Percentiles rank a stretch among this genome's conserved stretches.
Evolutionary conservation across 1,140 invertebrate species (phyloP).

Genomic region (Monochamus saltuarius): DNA sequence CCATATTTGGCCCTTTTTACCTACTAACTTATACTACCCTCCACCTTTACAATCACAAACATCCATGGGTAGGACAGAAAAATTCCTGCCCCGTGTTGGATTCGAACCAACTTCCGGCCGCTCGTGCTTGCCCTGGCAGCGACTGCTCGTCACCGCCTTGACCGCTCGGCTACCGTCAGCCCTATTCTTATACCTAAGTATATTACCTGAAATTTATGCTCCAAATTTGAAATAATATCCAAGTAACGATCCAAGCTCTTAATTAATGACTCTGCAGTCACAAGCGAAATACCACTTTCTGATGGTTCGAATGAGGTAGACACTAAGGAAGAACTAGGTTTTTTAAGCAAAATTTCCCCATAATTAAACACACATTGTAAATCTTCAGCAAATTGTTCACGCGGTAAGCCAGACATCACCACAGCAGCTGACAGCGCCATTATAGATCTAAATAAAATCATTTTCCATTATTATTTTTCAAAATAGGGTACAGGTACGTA

Average conservation of each 20-base stretch:
- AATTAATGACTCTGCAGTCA: background rate
- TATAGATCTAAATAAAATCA: background rate
- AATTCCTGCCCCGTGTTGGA: too few species aligned
- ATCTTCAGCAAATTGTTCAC: slow-evolving; percentile 5
- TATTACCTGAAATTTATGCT: background rate
- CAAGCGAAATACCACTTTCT: background rate
- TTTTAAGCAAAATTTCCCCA: background rate
- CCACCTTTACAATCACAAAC: too few species aligned
- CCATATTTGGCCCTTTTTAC: too few species aligned
- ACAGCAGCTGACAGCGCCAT: slow-evolving; percentile 10
- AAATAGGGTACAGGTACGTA: too few species aligned
- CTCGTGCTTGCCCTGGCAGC: too few species aligned
- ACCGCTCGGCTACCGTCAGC: too few species aligned
- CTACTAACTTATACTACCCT: too few species aligned
- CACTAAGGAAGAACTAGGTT: background rate
- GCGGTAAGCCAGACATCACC: slow-evolving; percentile 7
- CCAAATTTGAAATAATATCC: background rate
- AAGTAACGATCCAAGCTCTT: background rate
- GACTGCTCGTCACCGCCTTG: too few species aligned
- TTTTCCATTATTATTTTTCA: too few species aligned
- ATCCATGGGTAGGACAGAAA: too few species aligned
- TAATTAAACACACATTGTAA: slow-evolving; percentile 2
- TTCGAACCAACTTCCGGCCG: too few species aligned
- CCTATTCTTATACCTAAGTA: too few species aligned
- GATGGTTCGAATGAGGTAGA: background rate